These are phyloP conservation scores for Paradoxurus hermaphroditus DNA, from an alignment of 2,113 vertebrate genomes.

Conservation along the genomic window DNA sequence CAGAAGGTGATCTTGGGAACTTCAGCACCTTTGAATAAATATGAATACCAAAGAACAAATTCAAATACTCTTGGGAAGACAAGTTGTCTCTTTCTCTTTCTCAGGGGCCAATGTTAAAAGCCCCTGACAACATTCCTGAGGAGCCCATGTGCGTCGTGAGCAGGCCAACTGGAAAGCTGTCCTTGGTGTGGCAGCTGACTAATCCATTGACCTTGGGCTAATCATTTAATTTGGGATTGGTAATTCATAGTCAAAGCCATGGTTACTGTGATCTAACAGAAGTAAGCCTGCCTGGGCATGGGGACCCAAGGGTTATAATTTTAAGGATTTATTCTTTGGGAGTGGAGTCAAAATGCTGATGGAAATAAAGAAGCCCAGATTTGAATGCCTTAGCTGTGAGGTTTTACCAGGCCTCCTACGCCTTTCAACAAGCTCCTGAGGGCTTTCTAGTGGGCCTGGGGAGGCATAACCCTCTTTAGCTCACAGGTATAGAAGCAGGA, in stretches of 20 bases:
- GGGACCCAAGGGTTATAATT: constrained; percentile 32
- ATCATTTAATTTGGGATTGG: constrained; percentile 47
- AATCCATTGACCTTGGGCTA: background rate
- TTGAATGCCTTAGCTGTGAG: constrained; percentile 9
- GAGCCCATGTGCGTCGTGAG: background rate
- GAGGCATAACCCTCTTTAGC: background rate
- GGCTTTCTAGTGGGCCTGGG: background rate
- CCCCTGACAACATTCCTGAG: background rate
- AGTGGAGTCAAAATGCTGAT: constrained; percentile 1
- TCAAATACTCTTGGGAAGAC: background rate
- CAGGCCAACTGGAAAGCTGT: background rate
- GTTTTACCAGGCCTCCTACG: background rate
- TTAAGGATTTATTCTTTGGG: constrained; percentile 44
- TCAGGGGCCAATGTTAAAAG: background rate
- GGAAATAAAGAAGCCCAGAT: background rate
- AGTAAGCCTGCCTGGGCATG: constrained; percentile 29
- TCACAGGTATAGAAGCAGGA: background rate
- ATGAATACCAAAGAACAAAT: background rate
- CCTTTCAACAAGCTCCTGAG: background rate
- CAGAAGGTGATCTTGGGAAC: background rate
- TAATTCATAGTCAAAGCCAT: background rate
- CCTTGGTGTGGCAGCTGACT: background rate
- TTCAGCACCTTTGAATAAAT: background rate
- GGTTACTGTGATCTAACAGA: constrained; percentile 29
- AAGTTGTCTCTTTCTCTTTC: background rate